phyloP scores from a whole-genome alignment of 37 sponge, comb jelly and placozoan genomes.

The Tethya wilhelma region DNA sequence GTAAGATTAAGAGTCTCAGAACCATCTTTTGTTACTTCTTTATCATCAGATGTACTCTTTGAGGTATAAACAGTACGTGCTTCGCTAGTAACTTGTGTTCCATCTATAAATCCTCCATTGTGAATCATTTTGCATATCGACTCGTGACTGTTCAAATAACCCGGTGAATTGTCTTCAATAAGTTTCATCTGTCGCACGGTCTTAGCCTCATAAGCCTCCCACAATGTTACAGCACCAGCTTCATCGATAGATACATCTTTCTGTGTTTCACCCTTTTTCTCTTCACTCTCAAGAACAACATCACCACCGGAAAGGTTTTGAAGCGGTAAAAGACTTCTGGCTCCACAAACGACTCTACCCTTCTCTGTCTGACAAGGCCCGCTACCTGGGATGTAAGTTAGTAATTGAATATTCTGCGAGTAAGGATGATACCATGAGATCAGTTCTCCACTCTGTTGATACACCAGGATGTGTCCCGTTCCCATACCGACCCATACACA shows the following conservation, averaged over 20 bases:
- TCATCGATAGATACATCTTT: slow-evolving; percentile 23
- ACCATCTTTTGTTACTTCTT: too few species aligned
- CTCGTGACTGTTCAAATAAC: slow-evolving; percentile 36
- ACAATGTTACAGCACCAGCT: slow-evolving; percentile 60
- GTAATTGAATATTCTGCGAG: slow-evolving; percentile 66
- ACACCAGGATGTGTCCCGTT: slow-evolving; percentile 83
- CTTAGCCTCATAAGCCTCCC: slow-evolving; percentile 67
- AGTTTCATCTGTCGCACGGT: slow-evolving; percentile 64
- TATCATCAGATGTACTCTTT: too few species aligned
- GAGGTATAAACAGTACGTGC: too few species aligned
- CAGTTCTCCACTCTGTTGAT: slow-evolving; percentile 57
- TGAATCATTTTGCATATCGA: slow-evolving; percentile 31
- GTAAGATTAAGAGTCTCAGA: background rate
- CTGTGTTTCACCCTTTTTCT: slow-evolving; percentile 23
- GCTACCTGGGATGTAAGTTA: slow-evolving; percentile 39
- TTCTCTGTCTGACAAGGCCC: slow-evolving; percentile 70
- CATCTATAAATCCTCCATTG: slow-evolving; percentile 44
- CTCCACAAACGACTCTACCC: slow-evolving; percentile 74
- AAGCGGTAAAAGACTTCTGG: slow-evolving; percentile 37
- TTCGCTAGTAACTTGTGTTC: slow-evolving; percentile 28
- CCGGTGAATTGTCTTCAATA: slow-evolving; percentile 32
- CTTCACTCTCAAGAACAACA: too few species aligned
- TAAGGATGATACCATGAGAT: slow-evolving; percentile 69
- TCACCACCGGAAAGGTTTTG: too few species aligned
- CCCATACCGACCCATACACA: slow-evolving; percentile 87